Base-by-base conservation (phyloP, 2,888 invertebrate species). In the Augiades crinisus region DNA sequence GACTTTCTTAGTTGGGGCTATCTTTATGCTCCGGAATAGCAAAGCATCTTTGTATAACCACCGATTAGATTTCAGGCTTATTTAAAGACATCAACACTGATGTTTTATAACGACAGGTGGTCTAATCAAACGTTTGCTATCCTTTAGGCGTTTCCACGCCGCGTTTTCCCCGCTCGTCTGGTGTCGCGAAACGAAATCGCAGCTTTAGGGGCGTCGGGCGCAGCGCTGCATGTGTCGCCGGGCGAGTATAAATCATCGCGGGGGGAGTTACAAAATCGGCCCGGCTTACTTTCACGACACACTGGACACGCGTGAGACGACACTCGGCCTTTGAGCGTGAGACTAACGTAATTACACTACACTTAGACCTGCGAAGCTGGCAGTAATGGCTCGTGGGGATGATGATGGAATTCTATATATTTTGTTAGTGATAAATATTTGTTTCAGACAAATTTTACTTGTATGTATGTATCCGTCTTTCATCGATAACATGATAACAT, bases 141-240 rank as follows among this genome's bases (percentile, higher is more conserved):
- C n/a, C n/a, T n/a, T n/a, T n/a, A n/a, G n/a, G 63, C 75, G 71
- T 71, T 44, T 24, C 13, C 64, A 56, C 65, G 72, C 62, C 16
- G 68, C 76, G 70, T 72, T 56, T 56, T 2, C 52, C n/a, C 54
- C 67, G 78, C 71, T 53, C 58, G 78, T 78, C 5, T 74, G 63
- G 41, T 13, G 27, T 3, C 40, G 56, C 38, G 55, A 54, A 63
- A 65, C 64, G 54, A 73, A 78, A 76, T 77, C 80, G 79, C 82
- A 78, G 78, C 77, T 81, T 76, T 75, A 75, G 75, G 63, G 76
- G 71, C 78, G 74, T 67, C 70, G 72, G 70, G 76, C 81, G 79
- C 83, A 80, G 72, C 83, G 82, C 82, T 86, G 88, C 86, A 87
- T 85, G 87, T 88, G 88, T 86, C 86, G 82, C 80, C 75, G 73